These are phyloP conservation scores for Vimba vimba DNA, from an alignment of 2,113 vertebrate species.

Conservation along the genomic window DNA sequence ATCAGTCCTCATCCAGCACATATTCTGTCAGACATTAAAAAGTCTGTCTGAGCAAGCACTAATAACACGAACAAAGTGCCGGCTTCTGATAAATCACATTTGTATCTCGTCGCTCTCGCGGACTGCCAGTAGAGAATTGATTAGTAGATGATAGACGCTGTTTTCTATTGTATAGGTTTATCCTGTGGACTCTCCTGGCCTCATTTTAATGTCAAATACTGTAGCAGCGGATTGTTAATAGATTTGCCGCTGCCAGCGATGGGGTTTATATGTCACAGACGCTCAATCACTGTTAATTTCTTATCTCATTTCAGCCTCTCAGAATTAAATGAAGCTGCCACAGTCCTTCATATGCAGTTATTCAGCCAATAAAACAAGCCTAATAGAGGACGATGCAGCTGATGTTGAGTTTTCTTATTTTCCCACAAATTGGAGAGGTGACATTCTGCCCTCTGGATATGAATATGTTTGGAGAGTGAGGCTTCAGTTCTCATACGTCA, in stretches of 20 bases:
- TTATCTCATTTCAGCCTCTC: conserved; percentile 13
- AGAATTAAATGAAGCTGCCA: conserved; percentile 6
- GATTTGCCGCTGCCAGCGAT: conserved; percentile 7
- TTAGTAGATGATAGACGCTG: background rate
- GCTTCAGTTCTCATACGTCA: background rate
- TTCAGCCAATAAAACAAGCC: background rate
- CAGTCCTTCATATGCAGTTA: background rate
- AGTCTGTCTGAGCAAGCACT: background rate
- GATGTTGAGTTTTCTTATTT: conserved; percentile 11
- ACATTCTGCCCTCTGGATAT: background rate
- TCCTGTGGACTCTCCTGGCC: background rate
- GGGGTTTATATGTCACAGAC: conserved; percentile 20
- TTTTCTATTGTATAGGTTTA: background rate
- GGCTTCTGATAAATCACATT: conserved; percentile 35
- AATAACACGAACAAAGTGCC: conserved; percentile 5
- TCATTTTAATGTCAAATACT: conserved; percentile 15
- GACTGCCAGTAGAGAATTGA: conserved; percentile 14
- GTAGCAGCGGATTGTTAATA: background rate
- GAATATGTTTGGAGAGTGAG: background rate
- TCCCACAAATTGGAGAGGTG: background rate
- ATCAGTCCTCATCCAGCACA: conserved; percentile 6
- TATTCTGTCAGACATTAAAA: conserved; percentile 16
- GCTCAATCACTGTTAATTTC: conserved; percentile 22
- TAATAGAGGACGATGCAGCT: conserved; percentile 9
- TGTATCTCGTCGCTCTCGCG: background rate